These are phyloP conservation scores for Choloepus didactylus DNA, from an alignment of 2,797 vertebrate species.

Conservation along the genomic window DNA sequence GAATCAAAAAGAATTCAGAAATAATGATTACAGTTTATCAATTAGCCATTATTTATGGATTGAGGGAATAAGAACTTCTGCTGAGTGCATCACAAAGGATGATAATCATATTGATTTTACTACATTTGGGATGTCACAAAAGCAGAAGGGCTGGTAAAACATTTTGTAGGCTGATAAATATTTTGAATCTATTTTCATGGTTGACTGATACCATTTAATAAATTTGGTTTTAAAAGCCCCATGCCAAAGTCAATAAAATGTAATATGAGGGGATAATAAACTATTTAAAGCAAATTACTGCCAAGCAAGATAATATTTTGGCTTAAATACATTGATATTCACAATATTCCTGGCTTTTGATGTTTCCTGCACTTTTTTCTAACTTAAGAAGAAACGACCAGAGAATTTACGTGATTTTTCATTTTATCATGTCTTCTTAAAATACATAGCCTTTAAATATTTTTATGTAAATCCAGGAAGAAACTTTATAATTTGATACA, in stretches of 20 bases:
- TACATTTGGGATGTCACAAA: constrained; percentile 59
- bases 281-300: constrained; percentile 58
- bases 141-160: constrained; percentile 61
- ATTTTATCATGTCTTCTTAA: neutral
- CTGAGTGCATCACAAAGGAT: constrained; percentile 8
- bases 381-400: neutral
- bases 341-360: neutral
- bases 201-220: constrained; percentile 65
- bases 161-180: constrained; percentile 72
- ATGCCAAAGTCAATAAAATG: constrained; percentile 54
- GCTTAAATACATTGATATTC: constrained; percentile 19
- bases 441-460: neutral
- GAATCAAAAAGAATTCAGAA: constrained; percentile 10
- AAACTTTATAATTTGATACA: neutral
- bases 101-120: constrained; percentile 58
- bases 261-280: constrained; percentile 21
- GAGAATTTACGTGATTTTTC: neutral
- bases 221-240: constrained; percentile 61
- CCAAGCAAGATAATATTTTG: constrained; percentile 48
- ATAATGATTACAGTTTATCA: constrained; percentile 30
- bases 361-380: neutral
- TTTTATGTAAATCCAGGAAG: neutral
- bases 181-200: constrained; percentile 65
- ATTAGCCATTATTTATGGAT: neutral
- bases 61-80: neutral